Percentiles rank a stretch among this genome's conserved stretches.
These are phyloP conservation scores for Lasioglossum figueresi DNA, from an alignment of 2,888 invertebrate species.

Conservation along the genomic window DNA sequence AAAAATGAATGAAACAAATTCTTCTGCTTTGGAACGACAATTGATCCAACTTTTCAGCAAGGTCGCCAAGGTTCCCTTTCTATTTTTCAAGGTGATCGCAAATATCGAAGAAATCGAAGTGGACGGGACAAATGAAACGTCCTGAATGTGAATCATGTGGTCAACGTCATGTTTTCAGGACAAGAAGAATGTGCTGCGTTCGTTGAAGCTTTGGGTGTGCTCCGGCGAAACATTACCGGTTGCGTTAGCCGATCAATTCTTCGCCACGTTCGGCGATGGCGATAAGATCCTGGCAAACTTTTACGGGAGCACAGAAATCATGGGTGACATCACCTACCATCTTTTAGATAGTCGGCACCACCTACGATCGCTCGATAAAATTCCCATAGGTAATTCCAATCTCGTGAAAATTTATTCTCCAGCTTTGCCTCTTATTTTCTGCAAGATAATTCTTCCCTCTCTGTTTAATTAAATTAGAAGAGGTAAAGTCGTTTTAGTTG, in stretches of 20 bases:
- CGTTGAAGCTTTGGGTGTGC: constrained; percentile 92
- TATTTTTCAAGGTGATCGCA: no score
- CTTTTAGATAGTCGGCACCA: constrained; percentile 87
- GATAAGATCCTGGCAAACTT: constrained; percentile 91
- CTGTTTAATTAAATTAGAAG: background rate
- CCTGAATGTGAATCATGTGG: background rate
- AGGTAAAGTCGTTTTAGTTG: background rate
- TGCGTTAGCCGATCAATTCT: constrained; percentile 90
- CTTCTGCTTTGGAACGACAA: background rate
- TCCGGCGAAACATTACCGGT: constrained; percentile 93
- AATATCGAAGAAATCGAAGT: no score
- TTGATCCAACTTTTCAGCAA: background rate
- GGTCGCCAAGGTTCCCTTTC: background rate
- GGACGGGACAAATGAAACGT: no score
- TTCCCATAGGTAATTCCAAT: constrained; percentile 90
- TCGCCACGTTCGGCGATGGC: constrained; percentile 89
- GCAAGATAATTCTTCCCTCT: background rate
- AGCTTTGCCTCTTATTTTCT: background rate
- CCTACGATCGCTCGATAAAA: constrained; percentile 87
- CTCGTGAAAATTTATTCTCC: background rate
- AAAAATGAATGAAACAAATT: background rate
- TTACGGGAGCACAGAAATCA: constrained; percentile 96
- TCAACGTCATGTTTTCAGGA: constrained; percentile 78
- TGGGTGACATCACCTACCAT: constrained; percentile 95
- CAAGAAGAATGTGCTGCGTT: constrained; percentile 85